These are phyloP conservation scores for Leptopilina clavipes DNA, from an alignment of 1,140 invertebrate genomes.

Conservation along the genomic window DNA sequence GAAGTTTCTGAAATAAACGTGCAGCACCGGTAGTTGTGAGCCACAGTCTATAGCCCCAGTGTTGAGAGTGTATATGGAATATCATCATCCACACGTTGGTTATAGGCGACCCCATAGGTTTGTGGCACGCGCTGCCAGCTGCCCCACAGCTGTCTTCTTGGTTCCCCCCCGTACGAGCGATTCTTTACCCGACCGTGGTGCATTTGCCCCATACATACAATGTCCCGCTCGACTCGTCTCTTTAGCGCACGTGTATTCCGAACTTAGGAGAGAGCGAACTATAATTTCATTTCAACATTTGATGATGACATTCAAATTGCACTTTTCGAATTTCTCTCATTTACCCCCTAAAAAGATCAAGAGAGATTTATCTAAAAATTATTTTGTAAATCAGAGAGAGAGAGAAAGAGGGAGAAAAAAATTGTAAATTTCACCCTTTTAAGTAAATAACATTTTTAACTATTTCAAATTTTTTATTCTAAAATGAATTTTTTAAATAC, in stretches of 20 bases:
- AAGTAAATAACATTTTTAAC: too few species aligned
- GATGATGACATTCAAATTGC: too few species aligned
- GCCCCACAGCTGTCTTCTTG: slow-evolving; percentile 73
- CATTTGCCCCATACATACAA: slow-evolving; percentile 62
- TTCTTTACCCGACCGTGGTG: slow-evolving; percentile 64
- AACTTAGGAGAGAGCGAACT: slow-evolving; percentile 40
- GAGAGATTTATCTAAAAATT: too few species aligned
- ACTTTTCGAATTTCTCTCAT: too few species aligned
- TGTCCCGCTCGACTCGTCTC: slow-evolving; percentile 27
- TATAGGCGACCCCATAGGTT: slow-evolving; percentile 73
- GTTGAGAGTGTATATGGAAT: slow-evolving; percentile 52
- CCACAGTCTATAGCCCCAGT: slow-evolving; percentile 41
- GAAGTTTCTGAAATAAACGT: neutral
- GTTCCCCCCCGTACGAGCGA: slow-evolving; percentile 61
- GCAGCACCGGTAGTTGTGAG: slow-evolving; percentile 30
- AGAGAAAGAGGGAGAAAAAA: too few species aligned
- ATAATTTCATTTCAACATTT: neutral
- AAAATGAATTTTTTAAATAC: too few species aligned
- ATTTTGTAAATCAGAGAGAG: too few species aligned
- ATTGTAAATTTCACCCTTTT: too few species aligned
- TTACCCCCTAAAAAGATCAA: too few species aligned
- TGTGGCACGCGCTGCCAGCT: slow-evolving; percentile 75
- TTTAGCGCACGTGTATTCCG: slow-evolving; percentile 45
- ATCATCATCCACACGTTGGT: slow-evolving; percentile 62
- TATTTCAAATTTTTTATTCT: too few species aligned